Conservation (phyloP, 2,113 vertebrate genomes). For the Tylochromis polylepis region DNA sequence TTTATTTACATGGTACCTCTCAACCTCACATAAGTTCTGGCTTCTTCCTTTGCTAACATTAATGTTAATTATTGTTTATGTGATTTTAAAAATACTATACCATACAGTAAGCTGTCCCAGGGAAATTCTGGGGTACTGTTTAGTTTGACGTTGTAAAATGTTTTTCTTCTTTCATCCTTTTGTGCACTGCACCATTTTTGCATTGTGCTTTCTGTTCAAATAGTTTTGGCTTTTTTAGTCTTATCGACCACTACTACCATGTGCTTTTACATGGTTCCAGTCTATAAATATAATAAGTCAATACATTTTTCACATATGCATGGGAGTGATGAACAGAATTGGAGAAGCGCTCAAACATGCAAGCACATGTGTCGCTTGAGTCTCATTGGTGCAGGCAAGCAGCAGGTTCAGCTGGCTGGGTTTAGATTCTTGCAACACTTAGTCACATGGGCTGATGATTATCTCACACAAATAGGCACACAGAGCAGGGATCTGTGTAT, state of each 20-base stretch:
- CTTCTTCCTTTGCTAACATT: neutral
- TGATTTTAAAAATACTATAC: neutral
- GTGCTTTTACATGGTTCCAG: neutral
- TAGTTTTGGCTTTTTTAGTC: neutral
- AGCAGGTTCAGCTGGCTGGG: constrained; percentile 66
- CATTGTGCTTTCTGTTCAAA: neutral
- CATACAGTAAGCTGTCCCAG: neutral
- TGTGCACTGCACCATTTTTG: neutral
- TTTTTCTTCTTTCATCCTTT: neutral
- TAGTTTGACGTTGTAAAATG: neutral
- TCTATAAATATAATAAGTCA: neutral
- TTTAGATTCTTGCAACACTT: constrained; percentile 69
- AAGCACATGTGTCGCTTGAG: neutral
- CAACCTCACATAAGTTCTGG: neutral
- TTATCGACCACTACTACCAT: neutral
- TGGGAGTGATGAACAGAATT: neutral
- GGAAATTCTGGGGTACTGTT: neutral
- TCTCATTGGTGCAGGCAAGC: constrained; percentile 25
- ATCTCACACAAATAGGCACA: constrained; percentile 42
- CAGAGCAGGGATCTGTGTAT: constrained; percentile 26
- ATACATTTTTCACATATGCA: neutral
- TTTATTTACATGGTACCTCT: neutral
- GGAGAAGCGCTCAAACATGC: neutral
- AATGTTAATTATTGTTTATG: neutral
- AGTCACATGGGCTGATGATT: constrained; percentile 67